Percentiles rank a stretch among this genome's conserved stretches.
Evolutionary conservation across 2,888 invertebrate genomes (phyloP).

Genomic region (Troides oblongomaculatus): DNA sequence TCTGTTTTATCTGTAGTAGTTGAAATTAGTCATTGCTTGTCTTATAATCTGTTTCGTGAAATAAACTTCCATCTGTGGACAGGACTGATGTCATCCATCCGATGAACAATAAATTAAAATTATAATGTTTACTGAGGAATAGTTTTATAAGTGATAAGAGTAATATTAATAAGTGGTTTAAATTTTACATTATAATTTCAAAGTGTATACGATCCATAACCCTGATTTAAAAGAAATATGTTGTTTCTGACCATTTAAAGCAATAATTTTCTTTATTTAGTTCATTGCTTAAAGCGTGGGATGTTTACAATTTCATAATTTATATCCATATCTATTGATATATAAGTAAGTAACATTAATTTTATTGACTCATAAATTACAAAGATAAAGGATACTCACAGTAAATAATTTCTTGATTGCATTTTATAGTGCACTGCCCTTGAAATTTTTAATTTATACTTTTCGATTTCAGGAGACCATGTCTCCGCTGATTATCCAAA

Average conservation of each 20-base stretch:
- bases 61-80: slow-evolving; percentile 27
- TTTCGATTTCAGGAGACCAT: slow-evolving; percentile 63
- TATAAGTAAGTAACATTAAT: slow-evolving; percentile 20
- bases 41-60: slow-evolving; percentile 14
- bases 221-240: not conserved
- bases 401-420: slow-evolving; percentile 9
- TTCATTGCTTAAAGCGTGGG: slow-evolving; percentile 68
- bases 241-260: slow-evolving; percentile 15
- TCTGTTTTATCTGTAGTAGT: slow-evolving; percentile 13
- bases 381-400: slow-evolving; percentile 18
- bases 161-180: slow-evolving; percentile 1
- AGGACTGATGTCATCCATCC: slow-evolving; percentile 42
- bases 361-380: slow-evolving; percentile 27
- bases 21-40: not conserved
- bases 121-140: slow-evolving; percentile 33
- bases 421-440: slow-evolving; percentile 36
- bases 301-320: slow-evolving; percentile 51
- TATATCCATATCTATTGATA: slow-evolving; percentile 26
- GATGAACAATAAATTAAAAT: slow-evolving; percentile 36
- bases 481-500: slow-evolving; percentile 51
- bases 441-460: slow-evolving; percentile 35
- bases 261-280: slow-evolving; percentile 26
- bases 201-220: not conserved
- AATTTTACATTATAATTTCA: not conserved
- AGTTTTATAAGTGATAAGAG: slow-evolving; percentile 29